These are phyloP conservation scores for Acropternis orthonyx DNA, from an alignment of 2,797 vertebrate species.

Conservation along the genomic window DNA sequence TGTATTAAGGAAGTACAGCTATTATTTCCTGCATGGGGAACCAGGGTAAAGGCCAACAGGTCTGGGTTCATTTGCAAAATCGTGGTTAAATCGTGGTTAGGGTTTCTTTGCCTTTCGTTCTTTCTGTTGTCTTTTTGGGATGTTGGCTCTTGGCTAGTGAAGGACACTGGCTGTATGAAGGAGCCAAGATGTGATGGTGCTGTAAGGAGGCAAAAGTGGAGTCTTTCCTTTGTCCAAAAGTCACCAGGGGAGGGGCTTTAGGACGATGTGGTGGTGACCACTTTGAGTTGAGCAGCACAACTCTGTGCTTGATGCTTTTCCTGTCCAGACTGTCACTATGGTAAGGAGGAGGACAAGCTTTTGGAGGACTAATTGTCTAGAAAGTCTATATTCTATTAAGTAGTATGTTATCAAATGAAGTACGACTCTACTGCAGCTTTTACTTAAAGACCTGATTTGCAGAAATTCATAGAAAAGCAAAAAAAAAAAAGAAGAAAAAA, in stretches of 20 bases:
- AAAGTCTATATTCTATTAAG: background rate
- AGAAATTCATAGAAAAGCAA: background rate
- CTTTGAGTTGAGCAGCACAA: background rate
- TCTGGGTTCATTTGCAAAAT: background rate
- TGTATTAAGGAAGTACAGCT: background rate
- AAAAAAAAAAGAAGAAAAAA: background rate
- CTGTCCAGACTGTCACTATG: background rate
- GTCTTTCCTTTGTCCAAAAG: background rate
- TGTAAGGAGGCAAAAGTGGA: background rate
- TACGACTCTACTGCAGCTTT: background rate
- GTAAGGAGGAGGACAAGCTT: background rate
- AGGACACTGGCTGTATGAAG: rapidly evolving
- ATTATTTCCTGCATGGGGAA: background rate
- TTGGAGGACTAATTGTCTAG: background rate
- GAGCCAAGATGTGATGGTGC: background rate
- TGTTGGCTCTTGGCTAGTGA: background rate
- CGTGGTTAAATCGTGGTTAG: background rate
- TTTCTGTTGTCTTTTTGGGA: background rate
- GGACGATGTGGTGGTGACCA: background rate
- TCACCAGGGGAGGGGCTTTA: background rate
- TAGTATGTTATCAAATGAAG: background rate
- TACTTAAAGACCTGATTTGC: background rate
- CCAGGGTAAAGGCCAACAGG: background rate
- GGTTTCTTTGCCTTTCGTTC: background rate
- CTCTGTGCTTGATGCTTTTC: background rate